A percentile compares a stretch with the other conserved stretches of the same genome.
Evolutionary conservation across 2,888 invertebrate genomes (phyloP).

Genomic region (Dolomedes plantarius): DNA sequence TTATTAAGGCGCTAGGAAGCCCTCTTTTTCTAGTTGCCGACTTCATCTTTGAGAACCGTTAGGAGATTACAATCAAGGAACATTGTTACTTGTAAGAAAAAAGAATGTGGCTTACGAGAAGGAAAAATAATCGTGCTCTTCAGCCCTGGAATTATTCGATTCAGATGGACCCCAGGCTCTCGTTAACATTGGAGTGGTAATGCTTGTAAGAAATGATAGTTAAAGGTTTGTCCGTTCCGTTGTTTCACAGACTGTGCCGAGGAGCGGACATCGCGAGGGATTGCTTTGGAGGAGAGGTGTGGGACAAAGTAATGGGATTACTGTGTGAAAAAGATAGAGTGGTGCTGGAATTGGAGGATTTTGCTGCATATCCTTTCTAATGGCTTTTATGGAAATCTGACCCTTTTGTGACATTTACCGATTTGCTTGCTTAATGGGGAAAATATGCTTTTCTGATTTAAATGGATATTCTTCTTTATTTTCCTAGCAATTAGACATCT

Average conservation of each 20-base stretch:
- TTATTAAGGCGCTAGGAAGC: slow-evolving; percentile 13
- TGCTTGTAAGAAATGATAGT: slow-evolving; percentile 53
- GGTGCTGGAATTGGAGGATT: slow-evolving; percentile 18
- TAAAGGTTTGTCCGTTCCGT: slow-evolving; percentile 33
- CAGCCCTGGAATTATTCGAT: slow-evolving; percentile 21
- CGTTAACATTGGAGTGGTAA: slow-evolving; percentile 45
- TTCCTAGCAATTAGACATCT: too few species aligned
- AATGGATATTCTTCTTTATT: too few species aligned
- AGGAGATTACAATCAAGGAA: slow-evolving; percentile 42
- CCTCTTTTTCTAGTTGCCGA: slow-evolving; percentile 25
- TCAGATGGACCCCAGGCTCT: slow-evolving; percentile 30
- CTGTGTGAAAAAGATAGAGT: slow-evolving; percentile 17
- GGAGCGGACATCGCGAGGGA: too few species aligned
- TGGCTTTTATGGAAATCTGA: slow-evolving; percentile 8
- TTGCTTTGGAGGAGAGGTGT: slow-evolving; percentile 12
- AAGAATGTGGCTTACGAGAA: slow-evolving; percentile 24
- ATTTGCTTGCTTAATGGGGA: too few species aligned
- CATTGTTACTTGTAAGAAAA: slow-evolving; percentile 44
- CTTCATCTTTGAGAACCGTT: slow-evolving; percentile 36
- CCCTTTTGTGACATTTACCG: neutral
- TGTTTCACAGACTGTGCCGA: neutral
- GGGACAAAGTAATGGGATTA: slow-evolving; percentile 53
- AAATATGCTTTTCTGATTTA: too few species aligned
- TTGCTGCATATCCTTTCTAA: slow-evolving; percentile 34
- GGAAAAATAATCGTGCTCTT: slow-evolving; percentile 32